phyloP scores from a whole-genome alignment of 2,888 invertebrate species.

The Tricholauxania praeusta region DNA sequence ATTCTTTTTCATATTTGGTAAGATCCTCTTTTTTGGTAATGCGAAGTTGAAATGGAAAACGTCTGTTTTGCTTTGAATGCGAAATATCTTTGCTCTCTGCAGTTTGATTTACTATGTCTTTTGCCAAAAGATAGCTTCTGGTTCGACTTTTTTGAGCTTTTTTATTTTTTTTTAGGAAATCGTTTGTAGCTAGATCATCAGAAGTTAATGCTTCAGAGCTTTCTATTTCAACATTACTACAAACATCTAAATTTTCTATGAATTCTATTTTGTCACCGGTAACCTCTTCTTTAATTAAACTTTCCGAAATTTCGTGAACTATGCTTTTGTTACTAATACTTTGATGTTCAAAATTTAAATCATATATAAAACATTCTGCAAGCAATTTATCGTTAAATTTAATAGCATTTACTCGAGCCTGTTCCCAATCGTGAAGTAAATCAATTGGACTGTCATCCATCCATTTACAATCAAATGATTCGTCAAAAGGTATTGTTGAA shows the following conservation, averaged over 20 bases:
- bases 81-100: conserved; percentile 66
- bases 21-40: conserved; percentile 74
- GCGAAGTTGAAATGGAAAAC: conserved; percentile 70
- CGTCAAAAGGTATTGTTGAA: conserved; percentile 52
- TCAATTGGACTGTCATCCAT: conserved; percentile 62
- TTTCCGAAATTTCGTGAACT: conserved; percentile 15
- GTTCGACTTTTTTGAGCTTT: conserved; percentile 54
- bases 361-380: conserved; percentile 49
- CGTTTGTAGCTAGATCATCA: conserved; percentile 50
- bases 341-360: conserved; percentile 26
- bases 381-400: conserved; percentile 60
- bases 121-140: conserved; percentile 58
- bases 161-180: conserved; percentile 50
- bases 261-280: conserved; percentile 60
- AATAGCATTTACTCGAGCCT: conserved; percentile 71
- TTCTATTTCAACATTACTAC: conserved; percentile 64
- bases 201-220: conserved; percentile 55
- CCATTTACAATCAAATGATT: conserved; percentile 58
- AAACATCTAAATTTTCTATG: conserved; percentile 63
- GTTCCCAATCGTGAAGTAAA: conserved; percentile 70
- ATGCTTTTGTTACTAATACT: conserved; percentile 35
- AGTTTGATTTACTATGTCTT: conserved; percentile 59
- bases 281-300: conserved; percentile 25
- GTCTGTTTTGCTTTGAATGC: conserved; percentile 72
- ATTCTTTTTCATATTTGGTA: conserved; percentile 73